Conservation (phyloP, 2,113 vertebrate genomes). For the Hippocampus abdominalis region DNA sequence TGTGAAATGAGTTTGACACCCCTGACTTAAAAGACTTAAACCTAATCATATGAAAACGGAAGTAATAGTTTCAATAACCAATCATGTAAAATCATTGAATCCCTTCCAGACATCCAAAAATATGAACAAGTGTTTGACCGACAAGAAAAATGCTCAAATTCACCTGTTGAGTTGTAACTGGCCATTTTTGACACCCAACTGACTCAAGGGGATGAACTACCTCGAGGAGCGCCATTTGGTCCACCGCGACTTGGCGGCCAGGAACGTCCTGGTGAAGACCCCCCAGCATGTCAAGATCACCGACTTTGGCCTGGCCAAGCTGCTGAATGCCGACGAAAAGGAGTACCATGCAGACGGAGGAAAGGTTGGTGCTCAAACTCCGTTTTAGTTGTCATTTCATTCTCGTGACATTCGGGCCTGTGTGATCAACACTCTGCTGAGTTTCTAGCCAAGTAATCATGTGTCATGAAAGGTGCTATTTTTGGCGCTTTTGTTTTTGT, state of each 20-base stretch:
- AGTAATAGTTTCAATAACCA: too few relatives aligned
- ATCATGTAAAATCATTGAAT: too few relatives aligned
- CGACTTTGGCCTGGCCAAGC: conserved; percentile 93
- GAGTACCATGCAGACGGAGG: conserved; percentile 95
- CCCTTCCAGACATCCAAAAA: too few relatives aligned
- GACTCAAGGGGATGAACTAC: conserved; percentile 91
- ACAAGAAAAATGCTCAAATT: too few relatives aligned
- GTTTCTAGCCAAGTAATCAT: background rate
- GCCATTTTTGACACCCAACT: conserved; percentile 13
- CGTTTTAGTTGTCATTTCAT: background rate
- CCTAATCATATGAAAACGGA: too few relatives aligned
- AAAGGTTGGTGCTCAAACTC: conserved; percentile 71
- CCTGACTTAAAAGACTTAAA: too few relatives aligned
- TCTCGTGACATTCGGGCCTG: background rate
- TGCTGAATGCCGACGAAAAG: conserved; percentile 91
- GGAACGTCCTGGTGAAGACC: conserved; percentile 94
- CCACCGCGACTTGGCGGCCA: conserved; percentile 92
- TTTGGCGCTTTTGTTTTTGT: conserved; percentile 23
- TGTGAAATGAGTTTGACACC: too few relatives aligned
- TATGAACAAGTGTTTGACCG: too few relatives aligned
- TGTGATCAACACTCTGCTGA: background rate
- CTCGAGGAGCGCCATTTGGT: conserved; percentile 93
- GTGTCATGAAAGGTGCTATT: conserved; percentile 16
- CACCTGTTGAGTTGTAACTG: too few relatives aligned
- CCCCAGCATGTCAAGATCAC: conserved; percentile 97